Evolutionary conservation across 2,797 vertebrate species (phyloP).

Genomic region (Ataeniobius toweri): DNA sequence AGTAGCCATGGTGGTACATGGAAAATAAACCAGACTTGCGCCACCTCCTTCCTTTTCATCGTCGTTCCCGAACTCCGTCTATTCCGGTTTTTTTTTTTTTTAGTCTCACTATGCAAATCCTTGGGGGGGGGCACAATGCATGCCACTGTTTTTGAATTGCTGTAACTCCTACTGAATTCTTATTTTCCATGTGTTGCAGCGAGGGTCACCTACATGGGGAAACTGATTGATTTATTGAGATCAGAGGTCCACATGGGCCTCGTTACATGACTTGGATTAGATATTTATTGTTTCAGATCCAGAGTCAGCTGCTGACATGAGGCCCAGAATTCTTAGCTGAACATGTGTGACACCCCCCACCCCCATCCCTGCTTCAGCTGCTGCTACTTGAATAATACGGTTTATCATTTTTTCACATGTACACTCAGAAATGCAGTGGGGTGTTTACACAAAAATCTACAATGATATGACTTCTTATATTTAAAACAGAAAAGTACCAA

Average conservation of each 20-base stretch:
- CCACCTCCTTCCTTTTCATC: neutral
- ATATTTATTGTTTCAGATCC: constrained; percentile 61
- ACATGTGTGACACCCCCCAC: neutral
- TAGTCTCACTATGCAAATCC: neutral
- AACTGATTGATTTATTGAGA: constrained; percentile 50
- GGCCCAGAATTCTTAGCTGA: constrained; percentile 34
- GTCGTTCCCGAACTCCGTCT: neutral
- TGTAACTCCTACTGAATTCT: constrained; percentile 49
- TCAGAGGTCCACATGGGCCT: constrained; percentile 35
- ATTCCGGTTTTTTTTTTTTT: neutral
- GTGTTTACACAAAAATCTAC: neutral
- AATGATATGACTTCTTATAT: neutral
- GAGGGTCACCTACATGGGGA: constrained; percentile 8
- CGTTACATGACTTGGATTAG: constrained; percentile 62
- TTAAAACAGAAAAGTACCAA: neutral
- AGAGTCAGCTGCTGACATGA: constrained; percentile 40
- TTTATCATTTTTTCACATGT: neutral
- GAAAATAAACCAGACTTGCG: constrained; percentile 23
- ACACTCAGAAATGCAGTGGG: neutral
- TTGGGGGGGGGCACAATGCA: neutral
- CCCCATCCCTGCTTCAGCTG: neutral
- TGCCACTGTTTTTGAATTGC: constrained; percentile 11
- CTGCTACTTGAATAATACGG: neutral
- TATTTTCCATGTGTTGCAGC: constrained; percentile 36
- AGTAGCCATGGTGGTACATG: constrained; percentile 22